Evolutionary conservation across 2,888 invertebrate genomes (phyloP), one percentile per base, ranked within the genome.

Genomic region (Podotricha telesiphe): DNA sequence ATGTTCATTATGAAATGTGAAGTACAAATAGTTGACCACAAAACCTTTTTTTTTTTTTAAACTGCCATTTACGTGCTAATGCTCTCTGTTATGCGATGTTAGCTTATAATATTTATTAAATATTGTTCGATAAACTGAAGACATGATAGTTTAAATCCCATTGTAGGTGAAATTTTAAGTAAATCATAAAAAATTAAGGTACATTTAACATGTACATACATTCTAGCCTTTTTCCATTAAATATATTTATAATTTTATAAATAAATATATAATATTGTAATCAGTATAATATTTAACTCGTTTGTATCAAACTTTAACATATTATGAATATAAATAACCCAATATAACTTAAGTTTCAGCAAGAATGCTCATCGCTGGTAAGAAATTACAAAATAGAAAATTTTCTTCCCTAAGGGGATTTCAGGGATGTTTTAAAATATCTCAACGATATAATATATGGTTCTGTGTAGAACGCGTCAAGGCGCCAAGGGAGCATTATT

Each of bases 401-500:
- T 63, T 66, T 40, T 45, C 19, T 64, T 11, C 28, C 45, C 67
- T 19, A 20, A 45, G 19, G 61, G 56, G 61, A 47, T 67, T 63
- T 58, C 56, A 55, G 17, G 47, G 67, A 70, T 61, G 69, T 67
- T 70, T 70, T 67, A 70, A 70, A 70, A 70, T 70, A 66, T 69
- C 68, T 69, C 66, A 53, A 42, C 50, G 59, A 62, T 51, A 68
- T 72, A 70, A 70, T 70, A 72, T 71, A 71, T 65, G 67, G 71
- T 50, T 50, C 55, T 74, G 77, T 78, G 77, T 78, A 77, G 77
- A 81, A 78, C 77, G 76, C 76, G 76, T 76, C 78, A 79, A 81
- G 83, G 84, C 79, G 80, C 82, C 86, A 75, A 65, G 87, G 86
- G 87, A 86, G 84, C 85, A 86, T 88, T 88, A 88, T 88, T 87